Percentiles rank a stretch among this genome's conserved stretches.
phyloP scores from a whole-genome alignment of 2,113 vertebrate species.

The Tor tambroides region DNA sequence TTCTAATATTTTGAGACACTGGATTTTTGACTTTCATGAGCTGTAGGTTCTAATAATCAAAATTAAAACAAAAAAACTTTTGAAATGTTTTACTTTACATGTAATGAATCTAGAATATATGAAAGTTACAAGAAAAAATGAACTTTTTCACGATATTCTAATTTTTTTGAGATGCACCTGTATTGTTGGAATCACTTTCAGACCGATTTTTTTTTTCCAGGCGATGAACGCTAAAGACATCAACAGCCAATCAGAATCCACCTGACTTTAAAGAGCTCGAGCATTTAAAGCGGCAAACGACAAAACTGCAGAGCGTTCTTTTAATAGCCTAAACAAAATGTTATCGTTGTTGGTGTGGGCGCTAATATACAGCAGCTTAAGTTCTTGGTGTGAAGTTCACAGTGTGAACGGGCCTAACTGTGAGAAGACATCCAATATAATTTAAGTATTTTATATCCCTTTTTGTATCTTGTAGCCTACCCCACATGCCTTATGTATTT shows the following conservation, averaged over 20 bases:
- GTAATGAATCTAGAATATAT: too few relatives aligned
- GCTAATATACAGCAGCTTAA: too few relatives aligned
- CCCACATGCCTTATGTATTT: not conserved
- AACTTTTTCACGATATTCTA: too few relatives aligned
- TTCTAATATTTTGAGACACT: too few relatives aligned
- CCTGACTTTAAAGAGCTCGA: not conserved
- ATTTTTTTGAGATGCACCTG: too few relatives aligned
- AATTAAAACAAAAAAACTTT: too few relatives aligned
- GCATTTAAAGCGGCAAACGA: not conserved
- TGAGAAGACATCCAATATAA: not conserved
- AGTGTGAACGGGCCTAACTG: not conserved
- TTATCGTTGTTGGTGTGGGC: not conserved
- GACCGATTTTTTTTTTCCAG: not conserved
- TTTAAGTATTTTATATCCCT: not conserved
- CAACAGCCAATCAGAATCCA: not conserved
- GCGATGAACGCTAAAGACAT: not conserved
- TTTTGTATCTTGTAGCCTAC: not conserved
- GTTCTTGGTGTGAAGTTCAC: too few relatives aligned
- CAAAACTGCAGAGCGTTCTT: not conserved
- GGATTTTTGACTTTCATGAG: too few relatives aligned
- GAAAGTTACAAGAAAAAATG: too few relatives aligned
- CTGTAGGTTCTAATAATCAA: too few relatives aligned
- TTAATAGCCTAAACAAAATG: not conserved
- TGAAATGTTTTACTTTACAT: too few relatives aligned
- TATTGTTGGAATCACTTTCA: not conserved